Evolutionary conservation across 2,113 vertebrate species (phyloP).

Genomic region (Bujurquina vittata): DNA sequence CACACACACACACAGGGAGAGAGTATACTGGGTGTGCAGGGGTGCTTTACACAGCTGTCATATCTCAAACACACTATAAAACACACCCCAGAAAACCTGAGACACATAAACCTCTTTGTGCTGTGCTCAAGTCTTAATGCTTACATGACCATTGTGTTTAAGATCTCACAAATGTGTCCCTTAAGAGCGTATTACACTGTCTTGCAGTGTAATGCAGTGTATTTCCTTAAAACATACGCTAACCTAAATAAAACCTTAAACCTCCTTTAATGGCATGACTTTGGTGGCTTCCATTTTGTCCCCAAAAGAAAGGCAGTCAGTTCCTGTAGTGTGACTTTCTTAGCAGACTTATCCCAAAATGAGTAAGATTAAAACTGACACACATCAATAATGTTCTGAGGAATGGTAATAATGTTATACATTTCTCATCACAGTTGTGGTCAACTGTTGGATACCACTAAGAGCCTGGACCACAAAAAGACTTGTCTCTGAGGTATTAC

Average conservation of each 20-base stretch:
- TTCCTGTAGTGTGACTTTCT: no score
- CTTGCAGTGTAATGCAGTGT: no score
- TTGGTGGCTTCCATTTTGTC: no score
- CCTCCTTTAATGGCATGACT: no score
- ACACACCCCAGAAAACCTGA: not conserved
- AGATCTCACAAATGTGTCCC: not conserved
- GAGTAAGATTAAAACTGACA: no score
- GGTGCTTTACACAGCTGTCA: not conserved
- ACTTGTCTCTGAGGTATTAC: not conserved
- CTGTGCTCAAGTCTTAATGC: not conserved
- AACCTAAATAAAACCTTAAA: not conserved
- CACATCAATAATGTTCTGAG: no score
- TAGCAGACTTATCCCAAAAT: no score
- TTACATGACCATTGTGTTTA: not conserved
- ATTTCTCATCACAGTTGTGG: no score
- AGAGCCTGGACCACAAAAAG: not conserved
- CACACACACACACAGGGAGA: not conserved
- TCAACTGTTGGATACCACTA: no score
- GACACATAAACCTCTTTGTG: slow-evolving; percentile 11
- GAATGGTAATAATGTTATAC: no score
- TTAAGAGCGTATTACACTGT: not conserved
- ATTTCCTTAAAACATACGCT: not conserved
- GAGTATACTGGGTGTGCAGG: no score
- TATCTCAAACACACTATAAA: not conserved
- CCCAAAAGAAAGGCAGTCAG: no score